Evolutionary conservation across 2,888 invertebrate genomes (phyloP).

Genomic region (Ypsolopha sequella): DNA sequence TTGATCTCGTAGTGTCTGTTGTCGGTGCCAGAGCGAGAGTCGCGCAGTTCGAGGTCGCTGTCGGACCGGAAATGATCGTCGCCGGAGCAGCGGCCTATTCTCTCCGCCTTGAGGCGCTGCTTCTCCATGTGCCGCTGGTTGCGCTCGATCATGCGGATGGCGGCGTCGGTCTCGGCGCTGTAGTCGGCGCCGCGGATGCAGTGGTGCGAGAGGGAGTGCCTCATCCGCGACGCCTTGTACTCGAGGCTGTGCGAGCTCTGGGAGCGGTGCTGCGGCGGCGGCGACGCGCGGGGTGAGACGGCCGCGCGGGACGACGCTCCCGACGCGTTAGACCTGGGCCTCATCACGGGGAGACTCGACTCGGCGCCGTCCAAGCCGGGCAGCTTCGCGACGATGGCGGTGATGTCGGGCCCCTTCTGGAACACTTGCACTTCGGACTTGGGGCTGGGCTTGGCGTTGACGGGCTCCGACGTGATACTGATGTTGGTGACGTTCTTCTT

Average conservation of each 20-base stretch:
- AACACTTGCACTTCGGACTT: constrained; percentile 75
- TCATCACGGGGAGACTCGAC: constrained; percentile 47
- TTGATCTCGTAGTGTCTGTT: constrained; percentile 45
- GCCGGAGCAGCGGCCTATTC: constrained; percentile 39
- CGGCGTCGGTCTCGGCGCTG: constrained; percentile 71
- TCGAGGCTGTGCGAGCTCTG: constrained; percentile 62
- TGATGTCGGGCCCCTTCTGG: constrained; percentile 85
- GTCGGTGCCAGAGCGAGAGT: constrained; percentile 24
- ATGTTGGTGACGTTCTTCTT: constrained; percentile 79
- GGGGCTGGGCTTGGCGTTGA: constrained; percentile 40
- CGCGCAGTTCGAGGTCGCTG: constrained; percentile 45
- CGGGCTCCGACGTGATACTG: constrained; percentile 73
- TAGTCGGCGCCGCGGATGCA: constrained; percentile 64
- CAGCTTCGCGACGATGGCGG: constrained; percentile 76
- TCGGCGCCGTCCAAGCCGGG: constrained; percentile 67
- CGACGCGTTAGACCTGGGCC: constrained; percentile 68
- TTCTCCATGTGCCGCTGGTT: constrained; percentile 72
- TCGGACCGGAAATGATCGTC: constrained; percentile 52
- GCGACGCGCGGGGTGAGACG: constrained; percentile 37
- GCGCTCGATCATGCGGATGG: constrained; percentile 68
- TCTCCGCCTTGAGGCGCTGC: constrained; percentile 58
- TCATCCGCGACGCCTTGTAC: constrained; percentile 46
- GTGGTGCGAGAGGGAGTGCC: constrained; percentile 59
- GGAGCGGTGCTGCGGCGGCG: constrained; percentile 40
- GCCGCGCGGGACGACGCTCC: constrained; percentile 70